Conservation (phyloP, 2,797 vertebrate genomes). For the Knipowitschia caucasica region DNA sequence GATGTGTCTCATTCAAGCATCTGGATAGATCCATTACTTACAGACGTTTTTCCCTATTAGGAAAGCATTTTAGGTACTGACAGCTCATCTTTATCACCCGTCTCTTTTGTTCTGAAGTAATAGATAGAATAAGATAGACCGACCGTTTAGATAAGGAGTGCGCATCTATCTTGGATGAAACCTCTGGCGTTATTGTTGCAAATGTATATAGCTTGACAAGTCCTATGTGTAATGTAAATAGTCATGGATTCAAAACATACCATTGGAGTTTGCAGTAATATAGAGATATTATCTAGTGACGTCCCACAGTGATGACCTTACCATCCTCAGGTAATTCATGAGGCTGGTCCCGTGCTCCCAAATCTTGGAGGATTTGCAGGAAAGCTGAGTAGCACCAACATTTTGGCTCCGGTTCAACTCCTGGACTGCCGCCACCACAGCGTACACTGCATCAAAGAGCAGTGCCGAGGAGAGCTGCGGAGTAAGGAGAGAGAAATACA, state of each 20-base stretch:
- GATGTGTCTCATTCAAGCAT: conserved; percentile 29
- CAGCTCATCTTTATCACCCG: conserved; percentile 47
- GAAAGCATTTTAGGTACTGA: conserved; percentile 37
- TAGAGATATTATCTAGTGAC: background rate
- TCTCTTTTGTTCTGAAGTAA: conserved; percentile 30
- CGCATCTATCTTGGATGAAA: conserved; percentile 24
- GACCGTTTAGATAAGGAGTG: conserved; percentile 15
- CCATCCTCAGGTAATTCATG: conserved; percentile 99
- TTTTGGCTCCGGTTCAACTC: conserved; percentile 98
- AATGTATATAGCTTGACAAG: conserved; percentile 22
- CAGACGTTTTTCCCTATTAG: conserved; percentile 28
- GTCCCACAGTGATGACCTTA: conserved; percentile 71
- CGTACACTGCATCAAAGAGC: conserved; percentile 92
- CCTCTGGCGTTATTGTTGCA: conserved; percentile 19
- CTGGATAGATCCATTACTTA: conserved; percentile 33
- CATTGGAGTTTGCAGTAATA: background rate
- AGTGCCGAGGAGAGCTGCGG: conserved; percentile 91
- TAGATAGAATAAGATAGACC: conserved; percentile 36
- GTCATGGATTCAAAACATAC: background rate
- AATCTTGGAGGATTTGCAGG: conserved; percentile 96
- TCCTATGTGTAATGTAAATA: conserved; percentile 3
- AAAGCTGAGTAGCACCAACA: conserved; percentile 93
- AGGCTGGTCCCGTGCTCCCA: conserved; percentile 98
- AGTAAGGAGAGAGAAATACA: conserved; percentile 20
- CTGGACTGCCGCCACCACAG: conserved; percentile 91